Evolutionary conservation across 2,888 invertebrate species (phyloP).

Genomic region (Cephus nigrinus): DNA sequence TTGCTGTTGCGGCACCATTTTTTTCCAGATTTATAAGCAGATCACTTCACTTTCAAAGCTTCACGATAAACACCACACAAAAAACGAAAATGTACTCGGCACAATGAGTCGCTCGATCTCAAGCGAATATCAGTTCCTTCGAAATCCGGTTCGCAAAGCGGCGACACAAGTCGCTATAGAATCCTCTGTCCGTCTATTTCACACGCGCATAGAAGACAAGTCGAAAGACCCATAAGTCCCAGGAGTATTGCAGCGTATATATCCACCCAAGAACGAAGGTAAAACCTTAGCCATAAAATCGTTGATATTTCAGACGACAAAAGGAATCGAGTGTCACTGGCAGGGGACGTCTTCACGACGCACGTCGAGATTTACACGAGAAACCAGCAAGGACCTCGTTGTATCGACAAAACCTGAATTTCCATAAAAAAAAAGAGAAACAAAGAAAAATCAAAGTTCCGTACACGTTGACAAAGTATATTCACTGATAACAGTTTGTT

Average conservation of each 20-base stretch:
- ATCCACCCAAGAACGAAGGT: neutral
- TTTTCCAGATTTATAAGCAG: slow-evolving; percentile 41
- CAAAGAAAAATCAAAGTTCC: slow-evolving; percentile 9
- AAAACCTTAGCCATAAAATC: neutral
- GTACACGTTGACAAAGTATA: slow-evolving; percentile 3
- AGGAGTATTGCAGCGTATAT: neutral
- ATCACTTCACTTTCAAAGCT: slow-evolving; percentile 26
- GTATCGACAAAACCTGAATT: neutral
- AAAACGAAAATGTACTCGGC: neutral
- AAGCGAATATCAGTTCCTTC: neutral
- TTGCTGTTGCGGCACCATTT: slow-evolving; percentile 82
- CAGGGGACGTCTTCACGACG: neutral
- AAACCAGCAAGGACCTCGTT: slow-evolving; percentile 5
- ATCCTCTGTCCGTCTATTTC: neutral
- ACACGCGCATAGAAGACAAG: neutral
- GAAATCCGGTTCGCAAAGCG: neutral
- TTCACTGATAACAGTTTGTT: neutral
- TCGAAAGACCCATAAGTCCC: neutral
- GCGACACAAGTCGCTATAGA: neutral
- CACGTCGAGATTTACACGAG: neutral
- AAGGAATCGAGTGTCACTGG: neutral
- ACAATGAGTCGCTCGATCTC: neutral
- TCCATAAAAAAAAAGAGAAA: neutral
- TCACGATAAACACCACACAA: slow-evolving; percentile 40
- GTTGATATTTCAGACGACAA: neutral